Evolutionary conservation across 2,113 vertebrate species (phyloP).

Genomic region (Sphaerodactylus townsendi): DNA sequence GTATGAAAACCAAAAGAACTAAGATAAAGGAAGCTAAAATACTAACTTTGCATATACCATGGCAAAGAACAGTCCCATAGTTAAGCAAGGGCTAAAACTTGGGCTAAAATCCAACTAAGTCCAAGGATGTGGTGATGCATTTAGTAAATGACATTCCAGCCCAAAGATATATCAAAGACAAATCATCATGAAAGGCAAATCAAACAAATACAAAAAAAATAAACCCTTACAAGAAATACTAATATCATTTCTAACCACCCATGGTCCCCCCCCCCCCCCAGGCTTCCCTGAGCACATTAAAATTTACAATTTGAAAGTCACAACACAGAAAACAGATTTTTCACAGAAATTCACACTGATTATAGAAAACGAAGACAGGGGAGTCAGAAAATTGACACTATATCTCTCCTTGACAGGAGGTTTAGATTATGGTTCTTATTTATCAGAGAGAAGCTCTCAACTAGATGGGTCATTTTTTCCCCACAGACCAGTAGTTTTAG

Average conservation of each 20-base stretch:
- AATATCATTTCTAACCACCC: neutral
- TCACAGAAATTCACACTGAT: neutral
- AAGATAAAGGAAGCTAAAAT: neutral
- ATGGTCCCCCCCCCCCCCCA: neutral
- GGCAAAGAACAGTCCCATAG: neutral
- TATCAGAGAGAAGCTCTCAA: neutral
- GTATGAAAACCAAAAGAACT: neutral
- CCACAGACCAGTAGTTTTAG: neutral
- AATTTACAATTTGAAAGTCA: neutral
- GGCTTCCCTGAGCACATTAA: neutral
- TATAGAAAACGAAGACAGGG: neutral
- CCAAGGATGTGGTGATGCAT: neutral
- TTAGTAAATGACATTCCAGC: neutral
- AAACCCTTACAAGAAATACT: neutral
- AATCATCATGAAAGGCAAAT: neutral
- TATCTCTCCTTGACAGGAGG: neutral
- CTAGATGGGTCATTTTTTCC: neutral
- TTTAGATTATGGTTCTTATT: neutral
- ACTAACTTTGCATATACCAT: neutral
- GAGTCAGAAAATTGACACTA: neutral
- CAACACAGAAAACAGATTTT: slow-evolving; percentile 5
- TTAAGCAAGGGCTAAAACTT: neutral
- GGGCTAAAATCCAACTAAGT: neutral
- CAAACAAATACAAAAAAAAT: too few relatives aligned
- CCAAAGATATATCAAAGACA: slow-evolving; percentile 5